These are phyloP conservation scores for Octomys mimax DNA, from an alignment of 2,797 vertebrate species.

Conservation along the genomic window DNA sequence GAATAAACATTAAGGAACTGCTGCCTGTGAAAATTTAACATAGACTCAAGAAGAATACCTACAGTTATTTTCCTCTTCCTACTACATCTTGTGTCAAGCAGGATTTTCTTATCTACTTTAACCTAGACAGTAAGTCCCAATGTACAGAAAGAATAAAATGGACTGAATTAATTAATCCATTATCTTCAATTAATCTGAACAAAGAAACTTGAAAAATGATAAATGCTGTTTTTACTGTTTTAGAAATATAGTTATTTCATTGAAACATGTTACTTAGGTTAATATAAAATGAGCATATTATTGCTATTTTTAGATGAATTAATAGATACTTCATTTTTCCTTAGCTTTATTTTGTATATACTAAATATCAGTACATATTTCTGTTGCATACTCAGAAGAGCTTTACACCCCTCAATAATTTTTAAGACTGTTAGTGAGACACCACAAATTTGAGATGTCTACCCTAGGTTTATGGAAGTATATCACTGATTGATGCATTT, in stretches of 20 bases:
- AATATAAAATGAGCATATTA: background rate
- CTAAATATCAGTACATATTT: background rate
- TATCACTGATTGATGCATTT: background rate
- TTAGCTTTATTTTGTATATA: background rate
- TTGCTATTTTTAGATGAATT: background rate
- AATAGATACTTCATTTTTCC: background rate
- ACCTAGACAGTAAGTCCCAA: background rate
- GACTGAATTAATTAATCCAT: background rate
- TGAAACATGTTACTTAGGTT: background rate
- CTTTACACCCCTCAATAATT: background rate
- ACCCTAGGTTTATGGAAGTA: background rate
- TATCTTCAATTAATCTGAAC: background rate
- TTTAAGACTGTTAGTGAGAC: background rate
- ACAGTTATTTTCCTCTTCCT: background rate
- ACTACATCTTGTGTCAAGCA: background rate
- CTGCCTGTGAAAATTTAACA: background rate
- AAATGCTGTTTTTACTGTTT: constrained; percentile 28
- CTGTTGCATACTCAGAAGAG: background rate
- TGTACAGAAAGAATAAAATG: background rate
- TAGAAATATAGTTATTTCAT: background rate
- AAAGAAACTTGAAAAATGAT: constrained; percentile 25
- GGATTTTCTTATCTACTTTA: background rate
- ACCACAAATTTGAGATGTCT: background rate
- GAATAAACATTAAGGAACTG: constrained; percentile 11
- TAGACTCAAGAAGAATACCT: constrained; percentile 11